phyloP scores from a whole-genome alignment of 2,113 vertebrate species.

The Okapia johnstoni region DNA sequence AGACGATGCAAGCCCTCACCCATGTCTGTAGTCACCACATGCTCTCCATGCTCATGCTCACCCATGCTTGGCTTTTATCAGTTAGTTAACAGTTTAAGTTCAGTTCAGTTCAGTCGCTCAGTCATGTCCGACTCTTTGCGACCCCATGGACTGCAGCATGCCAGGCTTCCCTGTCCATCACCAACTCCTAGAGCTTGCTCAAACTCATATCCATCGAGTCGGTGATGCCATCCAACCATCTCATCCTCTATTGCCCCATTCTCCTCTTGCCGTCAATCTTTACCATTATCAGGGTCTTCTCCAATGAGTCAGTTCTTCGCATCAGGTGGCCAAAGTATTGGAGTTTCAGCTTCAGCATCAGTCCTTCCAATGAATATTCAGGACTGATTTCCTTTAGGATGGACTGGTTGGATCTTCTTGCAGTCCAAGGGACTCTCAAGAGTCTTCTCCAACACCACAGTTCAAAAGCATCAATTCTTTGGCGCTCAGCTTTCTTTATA shows the following conservation, averaged over 20 bases:
- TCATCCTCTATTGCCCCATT: neutral
- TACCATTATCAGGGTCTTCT: neutral
- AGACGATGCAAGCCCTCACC: fast-evolving
- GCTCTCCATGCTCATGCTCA: fast-evolving
- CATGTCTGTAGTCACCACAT: fast-evolving
- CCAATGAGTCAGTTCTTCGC: neutral
- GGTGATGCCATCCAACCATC: neutral
- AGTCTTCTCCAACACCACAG: neutral
- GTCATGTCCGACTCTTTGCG: neutral
- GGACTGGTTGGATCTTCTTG: neutral
- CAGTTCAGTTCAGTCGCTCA: neutral
- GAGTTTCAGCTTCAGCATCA: neutral
- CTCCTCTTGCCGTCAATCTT: neutral
- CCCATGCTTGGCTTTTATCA: neutral
- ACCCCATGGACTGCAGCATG: neutral
- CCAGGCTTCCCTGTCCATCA: neutral
- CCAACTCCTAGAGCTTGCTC: neutral
- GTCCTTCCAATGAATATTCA: neutral
- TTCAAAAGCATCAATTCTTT: neutral
- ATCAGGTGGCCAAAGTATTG: neutral
- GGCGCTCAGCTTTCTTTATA: neutral
- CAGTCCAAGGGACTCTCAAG: neutral
- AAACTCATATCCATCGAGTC: neutral
- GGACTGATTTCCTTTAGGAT: neutral
- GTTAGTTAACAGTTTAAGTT: neutral